These are phyloP conservation scores for Delia radicum DNA, from an alignment of 1,140 invertebrate genomes.

Conservation along the genomic window DNA sequence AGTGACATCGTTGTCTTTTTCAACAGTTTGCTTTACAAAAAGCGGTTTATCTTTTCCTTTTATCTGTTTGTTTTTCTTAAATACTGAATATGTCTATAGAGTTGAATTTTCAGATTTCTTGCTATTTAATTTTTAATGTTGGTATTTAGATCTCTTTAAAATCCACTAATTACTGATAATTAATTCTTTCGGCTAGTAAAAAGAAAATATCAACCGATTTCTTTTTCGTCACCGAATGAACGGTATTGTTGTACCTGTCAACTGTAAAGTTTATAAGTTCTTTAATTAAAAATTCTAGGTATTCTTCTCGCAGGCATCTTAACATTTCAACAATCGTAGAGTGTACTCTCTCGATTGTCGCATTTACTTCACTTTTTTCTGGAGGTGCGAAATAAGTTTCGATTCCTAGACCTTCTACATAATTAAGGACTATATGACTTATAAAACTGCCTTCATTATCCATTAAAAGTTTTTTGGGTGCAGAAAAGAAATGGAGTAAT, in stretches of 20 bases:
- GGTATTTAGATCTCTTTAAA: background rate
- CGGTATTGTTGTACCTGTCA: constrained; percentile 12
- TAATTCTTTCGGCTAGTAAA: background rate
- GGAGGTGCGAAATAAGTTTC: too few relatives aligned
- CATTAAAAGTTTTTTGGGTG: background rate
- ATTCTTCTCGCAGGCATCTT: background rate
- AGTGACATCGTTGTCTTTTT: too few relatives aligned
- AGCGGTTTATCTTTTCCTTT: too few relatives aligned
- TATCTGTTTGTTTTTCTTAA: too few relatives aligned
- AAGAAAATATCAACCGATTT: constrained; percentile 1
- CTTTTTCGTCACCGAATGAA: background rate
- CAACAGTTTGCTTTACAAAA: too few relatives aligned
- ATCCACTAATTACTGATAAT: background rate
- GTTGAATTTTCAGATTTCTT: background rate
- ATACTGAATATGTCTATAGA: background rate
- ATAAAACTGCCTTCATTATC: background rate
- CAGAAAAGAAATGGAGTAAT: background rate
- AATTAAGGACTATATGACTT: background rate
- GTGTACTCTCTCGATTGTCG: constrained; percentile 11
- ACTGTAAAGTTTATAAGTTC: constrained; percentile 14
- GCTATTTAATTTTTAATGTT: background rate
- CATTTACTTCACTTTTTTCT: constrained; percentile 23
- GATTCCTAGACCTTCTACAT: background rate
- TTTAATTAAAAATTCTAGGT: background rate
- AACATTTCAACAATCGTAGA: constrained; percentile 28